These are phyloP conservation scores for Cristatella mucedo DNA, from an alignment of 2,888 invertebrate genomes.

Conservation along the genomic window DNA sequence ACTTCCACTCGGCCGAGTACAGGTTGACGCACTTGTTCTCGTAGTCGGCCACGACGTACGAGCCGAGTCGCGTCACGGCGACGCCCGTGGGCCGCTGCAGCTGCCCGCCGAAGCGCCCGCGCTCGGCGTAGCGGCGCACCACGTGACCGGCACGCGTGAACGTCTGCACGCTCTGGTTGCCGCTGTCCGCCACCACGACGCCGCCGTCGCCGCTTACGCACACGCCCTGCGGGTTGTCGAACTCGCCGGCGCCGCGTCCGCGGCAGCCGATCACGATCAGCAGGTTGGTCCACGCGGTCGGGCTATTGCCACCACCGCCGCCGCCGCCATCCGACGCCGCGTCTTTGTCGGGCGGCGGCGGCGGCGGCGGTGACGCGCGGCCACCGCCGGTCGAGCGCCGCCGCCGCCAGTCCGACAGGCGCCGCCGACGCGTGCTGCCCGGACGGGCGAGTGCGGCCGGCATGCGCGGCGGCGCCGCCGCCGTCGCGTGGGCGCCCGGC, in stretches of 20 bases:
- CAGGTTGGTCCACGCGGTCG: too few relatives aligned
- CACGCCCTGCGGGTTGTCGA: constrained; percentile 44
- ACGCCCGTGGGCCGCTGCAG: constrained; percentile 44
- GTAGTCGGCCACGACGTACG: constrained; percentile 43
- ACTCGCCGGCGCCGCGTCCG: constrained; percentile 42
- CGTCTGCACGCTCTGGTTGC: constrained; percentile 40
- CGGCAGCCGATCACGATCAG: constrained; percentile 40
- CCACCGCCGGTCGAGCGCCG: too few relatives aligned
- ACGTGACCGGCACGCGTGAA: constrained; percentile 10
- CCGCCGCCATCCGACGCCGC: too few relatives aligned
- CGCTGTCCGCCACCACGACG: constrained; percentile 41
- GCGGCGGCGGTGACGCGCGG: too few relatives aligned
- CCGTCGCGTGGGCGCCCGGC: too few relatives aligned
- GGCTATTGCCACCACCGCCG: too few relatives aligned
- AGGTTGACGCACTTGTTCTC: constrained; percentile 44
- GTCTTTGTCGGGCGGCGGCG: too few relatives aligned
- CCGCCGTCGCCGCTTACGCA: constrained; percentile 36
- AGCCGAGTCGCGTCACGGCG: constrained; percentile 38
- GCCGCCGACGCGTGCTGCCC: too few relatives aligned
- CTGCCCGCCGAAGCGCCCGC: constrained; percentile 42
- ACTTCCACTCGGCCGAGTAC: constrained; percentile 41
- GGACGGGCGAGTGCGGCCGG: too few relatives aligned
- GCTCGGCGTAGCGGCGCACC: constrained; percentile 24
- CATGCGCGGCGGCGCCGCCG: too few relatives aligned
- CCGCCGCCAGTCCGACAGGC: too few relatives aligned